Evolutionary conservation across 2,888 invertebrate species (phyloP), one percentile per base, ranked within the genome.

Genomic region (Leptinotarsa tumamoca): DNA sequence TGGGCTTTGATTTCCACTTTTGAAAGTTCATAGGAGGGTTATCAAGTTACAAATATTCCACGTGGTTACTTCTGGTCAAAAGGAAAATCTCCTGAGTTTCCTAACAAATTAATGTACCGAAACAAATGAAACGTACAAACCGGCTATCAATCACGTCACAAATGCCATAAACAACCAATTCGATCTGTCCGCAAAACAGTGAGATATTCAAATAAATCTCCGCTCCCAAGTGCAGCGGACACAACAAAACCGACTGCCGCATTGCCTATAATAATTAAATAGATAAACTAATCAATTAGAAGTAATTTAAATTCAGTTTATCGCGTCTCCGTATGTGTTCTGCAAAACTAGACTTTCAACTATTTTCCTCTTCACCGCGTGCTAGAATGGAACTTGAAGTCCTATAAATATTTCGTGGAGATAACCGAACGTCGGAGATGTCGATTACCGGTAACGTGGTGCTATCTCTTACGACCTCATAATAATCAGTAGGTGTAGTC

Each of bases 251-350:
- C 82, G 78, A 81, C 80, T 81, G 82, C 81, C 80, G 83, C 83
- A 83, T 80, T 82, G 81, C 80, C 82, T 78, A 78, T 82, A 84
- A 84, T 84, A 84, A 84, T 84, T 84, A 84, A 84, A 82, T 80
- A 82, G 84, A 84, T 84, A 84, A 84, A 83, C 79, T 84, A 84
- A 84, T 84, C 84, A 84, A 84, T 84, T 84, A 84, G 79, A 81
- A 79, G 81, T 82, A 82, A 83, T 84, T 84, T 84, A 83, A 83
- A 84, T 84, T 82, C 84, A 82, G 82, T 80, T 83, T 84, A 83
- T 79, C 80, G 82, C 82, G 72, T 78, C 78, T 79, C 72, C 71
- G 78, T 78, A 78, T 79, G 73, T 78, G 79, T 81, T 82, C 77
- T 77, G 81, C 81, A 72, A 80, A 84, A 83, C 82, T 83, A 83